These are phyloP conservation scores for Bruchidius siliquastri DNA, from an alignment of 2,888 invertebrate genomes.

Conservation along the genomic window DNA sequence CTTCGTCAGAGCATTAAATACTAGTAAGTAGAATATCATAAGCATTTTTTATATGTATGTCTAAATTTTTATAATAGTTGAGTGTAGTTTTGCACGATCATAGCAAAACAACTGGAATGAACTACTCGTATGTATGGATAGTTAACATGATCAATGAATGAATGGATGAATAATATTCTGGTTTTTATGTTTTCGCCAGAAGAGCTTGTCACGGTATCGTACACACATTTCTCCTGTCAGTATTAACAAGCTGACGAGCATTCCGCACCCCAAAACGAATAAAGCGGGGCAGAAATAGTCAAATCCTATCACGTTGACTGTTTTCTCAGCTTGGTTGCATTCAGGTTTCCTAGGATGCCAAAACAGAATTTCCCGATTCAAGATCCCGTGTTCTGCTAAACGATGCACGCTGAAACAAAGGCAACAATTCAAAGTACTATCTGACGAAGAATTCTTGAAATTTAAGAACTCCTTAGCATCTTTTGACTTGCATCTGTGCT, in stretches of 20 bases:
- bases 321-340: conserved; percentile 29
- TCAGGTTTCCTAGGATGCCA: conserved; percentile 39
- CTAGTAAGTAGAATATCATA: too few relatives aligned
- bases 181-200: neutral
- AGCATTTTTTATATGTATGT: too few relatives aligned
- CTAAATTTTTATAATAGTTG: too few relatives aligned
- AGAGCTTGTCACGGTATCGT: neutral
- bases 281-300: conserved; percentile 38
- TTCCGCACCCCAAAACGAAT: conserved; percentile 28
- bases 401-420: conserved; percentile 32
- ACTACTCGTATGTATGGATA: too few relatives aligned
- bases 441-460: too few relatives aligned
- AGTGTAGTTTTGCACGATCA: too few relatives aligned
- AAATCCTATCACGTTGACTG: conserved; percentile 31
- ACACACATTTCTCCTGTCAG: conserved; percentile 22
- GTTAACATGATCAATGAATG: neutral
- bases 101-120: too few relatives aligned
- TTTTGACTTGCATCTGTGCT: too few relatives aligned
- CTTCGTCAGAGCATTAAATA: too few relatives aligned
- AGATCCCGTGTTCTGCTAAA: conserved; percentile 35
- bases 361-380: conserved; percentile 29
- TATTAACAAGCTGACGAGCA: conserved; percentile 29
- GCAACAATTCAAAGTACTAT: too few relatives aligned
- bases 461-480: too few relatives aligned
- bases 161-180: neutral